phyloP scores from a whole-genome alignment of 2,888 invertebrate genomes.

The Protonemura montana region DNA sequence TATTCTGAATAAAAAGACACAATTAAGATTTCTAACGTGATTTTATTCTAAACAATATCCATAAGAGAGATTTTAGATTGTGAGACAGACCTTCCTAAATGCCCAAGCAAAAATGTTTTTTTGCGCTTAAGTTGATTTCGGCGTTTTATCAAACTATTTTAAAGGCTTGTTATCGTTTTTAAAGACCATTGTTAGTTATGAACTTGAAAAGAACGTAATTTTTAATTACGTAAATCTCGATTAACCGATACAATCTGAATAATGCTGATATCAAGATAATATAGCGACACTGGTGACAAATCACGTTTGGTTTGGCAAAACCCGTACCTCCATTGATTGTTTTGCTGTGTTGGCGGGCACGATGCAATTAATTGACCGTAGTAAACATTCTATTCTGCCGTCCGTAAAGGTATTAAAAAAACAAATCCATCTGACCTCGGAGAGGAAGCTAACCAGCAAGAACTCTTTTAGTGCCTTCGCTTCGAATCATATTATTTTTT shows the following conservation, averaged over 20 bases:
- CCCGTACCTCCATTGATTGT: not conserved
- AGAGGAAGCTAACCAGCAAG: not conserved
- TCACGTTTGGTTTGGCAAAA: not conserved
- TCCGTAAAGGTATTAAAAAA: not conserved
- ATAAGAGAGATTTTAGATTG: no score
- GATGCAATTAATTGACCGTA: slow-evolving; percentile 12
- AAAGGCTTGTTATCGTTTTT: not conserved
- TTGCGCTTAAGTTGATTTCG: no score
- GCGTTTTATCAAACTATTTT: no score
- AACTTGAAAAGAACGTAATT: not conserved
- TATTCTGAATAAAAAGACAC: not conserved
- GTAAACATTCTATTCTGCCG: slow-evolving; percentile 4
- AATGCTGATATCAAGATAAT: not conserved
- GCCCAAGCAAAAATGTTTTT: no score
- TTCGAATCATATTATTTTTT: not conserved
- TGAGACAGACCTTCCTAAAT: no score
- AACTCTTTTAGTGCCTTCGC: not conserved
- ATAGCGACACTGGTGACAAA: not conserved
- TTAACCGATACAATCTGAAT: not conserved
- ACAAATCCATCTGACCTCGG: not conserved
- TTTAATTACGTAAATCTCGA: not conserved
- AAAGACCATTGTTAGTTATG: not conserved
- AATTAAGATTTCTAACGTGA: not conserved
- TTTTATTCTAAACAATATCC: not conserved
- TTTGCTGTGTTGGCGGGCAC: not conserved